phyloP scores from a whole-genome alignment of 1,140 invertebrate species.

The Drosophila kanapiae region DNA sequence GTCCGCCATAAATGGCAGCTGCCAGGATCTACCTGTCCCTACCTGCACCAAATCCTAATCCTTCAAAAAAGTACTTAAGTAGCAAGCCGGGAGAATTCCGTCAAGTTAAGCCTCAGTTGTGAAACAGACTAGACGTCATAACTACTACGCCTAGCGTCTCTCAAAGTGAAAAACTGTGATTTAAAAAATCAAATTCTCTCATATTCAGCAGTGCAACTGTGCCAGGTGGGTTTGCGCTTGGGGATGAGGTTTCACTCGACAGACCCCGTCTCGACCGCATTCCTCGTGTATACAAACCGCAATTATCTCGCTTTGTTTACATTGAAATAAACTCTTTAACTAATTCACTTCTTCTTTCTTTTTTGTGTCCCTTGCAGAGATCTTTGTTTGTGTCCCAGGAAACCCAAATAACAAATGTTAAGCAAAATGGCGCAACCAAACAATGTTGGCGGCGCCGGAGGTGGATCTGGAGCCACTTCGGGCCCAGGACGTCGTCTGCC shows the following conservation, averaged over 20 bases:
- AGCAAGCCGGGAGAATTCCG: background rate
- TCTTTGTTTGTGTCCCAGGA: constrained; percentile 41
- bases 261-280: constrained; percentile 46
- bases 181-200: constrained; percentile 10
- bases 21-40: too few relatives aligned
- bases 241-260: background rate
- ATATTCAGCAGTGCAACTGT: constrained; percentile 45
- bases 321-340: constrained; percentile 7
- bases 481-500: constrained; percentile 63
- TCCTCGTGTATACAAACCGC: constrained; percentile 62
- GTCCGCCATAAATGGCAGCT: constrained; percentile 63
- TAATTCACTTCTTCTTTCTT: constrained; percentile 6
- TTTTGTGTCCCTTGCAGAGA: constrained; percentile 50
- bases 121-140: constrained; percentile 51
- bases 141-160: constrained; percentile 57
- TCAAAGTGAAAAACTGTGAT: constrained; percentile 51
- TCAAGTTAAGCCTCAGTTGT: constrained; percentile 29
- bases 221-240: constrained; percentile 47
- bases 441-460: constrained; percentile 40
- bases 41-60: constrained; percentile 10
- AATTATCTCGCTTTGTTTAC: constrained; percentile 49
- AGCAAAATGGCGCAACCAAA: constrained; percentile 76
- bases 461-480: constrained; percentile 13
- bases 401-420: constrained; percentile 54
- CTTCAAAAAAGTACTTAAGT: constrained; percentile 50